These are phyloP conservation scores for Brachionus plicatilis DNA, from an alignment of 1,140 invertebrate species.

Conservation along the genomic window DNA sequence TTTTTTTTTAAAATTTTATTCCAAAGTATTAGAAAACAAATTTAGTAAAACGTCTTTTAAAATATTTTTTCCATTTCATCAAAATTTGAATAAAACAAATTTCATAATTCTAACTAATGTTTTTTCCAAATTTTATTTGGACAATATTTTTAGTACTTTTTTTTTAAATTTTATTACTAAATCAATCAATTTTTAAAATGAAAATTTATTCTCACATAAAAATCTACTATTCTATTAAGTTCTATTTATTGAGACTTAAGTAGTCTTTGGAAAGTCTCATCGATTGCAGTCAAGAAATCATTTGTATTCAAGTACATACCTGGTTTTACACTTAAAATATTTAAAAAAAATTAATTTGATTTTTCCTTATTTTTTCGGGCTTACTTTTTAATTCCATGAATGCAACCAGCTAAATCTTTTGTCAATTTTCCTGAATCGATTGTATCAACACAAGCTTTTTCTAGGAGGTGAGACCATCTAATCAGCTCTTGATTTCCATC, in stretches of 20 bases:
- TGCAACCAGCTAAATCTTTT: slow-evolving; percentile 96
- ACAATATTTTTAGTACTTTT: background rate
- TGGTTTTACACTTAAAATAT: slow-evolving; percentile 49
- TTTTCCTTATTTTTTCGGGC: background rate
- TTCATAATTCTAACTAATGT: background rate
- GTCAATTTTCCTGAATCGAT: slow-evolving; percentile 92
- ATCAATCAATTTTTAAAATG: background rate
- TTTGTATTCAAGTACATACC: slow-evolving; percentile 55
- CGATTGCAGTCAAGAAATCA: slow-evolving; percentile 54
- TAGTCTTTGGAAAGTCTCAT: slow-evolving; percentile 43
- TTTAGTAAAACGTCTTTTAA: background rate
- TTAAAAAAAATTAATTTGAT: slow-evolving; percentile 41
- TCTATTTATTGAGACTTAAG: slow-evolving; percentile 57
- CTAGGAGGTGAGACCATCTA: slow-evolving; percentile 50
- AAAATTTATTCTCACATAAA: background rate
- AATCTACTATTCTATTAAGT: background rate
- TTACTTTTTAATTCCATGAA: slow-evolving; percentile 71
- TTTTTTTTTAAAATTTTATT: too few species aligned
- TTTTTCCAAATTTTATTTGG: background rate
- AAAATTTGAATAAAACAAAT: background rate
- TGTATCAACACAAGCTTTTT: slow-evolving; percentile 84
- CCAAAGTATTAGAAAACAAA: too few species aligned
- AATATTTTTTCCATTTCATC: background rate
- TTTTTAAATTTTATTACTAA: background rate
- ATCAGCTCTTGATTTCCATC: slow-evolving; percentile 75